A percentile compares a stretch with the other conserved stretches of the same genome.
Conservation (phyloP, 2,113 vertebrate species). For the Oryzias curvinotus region DNA sequence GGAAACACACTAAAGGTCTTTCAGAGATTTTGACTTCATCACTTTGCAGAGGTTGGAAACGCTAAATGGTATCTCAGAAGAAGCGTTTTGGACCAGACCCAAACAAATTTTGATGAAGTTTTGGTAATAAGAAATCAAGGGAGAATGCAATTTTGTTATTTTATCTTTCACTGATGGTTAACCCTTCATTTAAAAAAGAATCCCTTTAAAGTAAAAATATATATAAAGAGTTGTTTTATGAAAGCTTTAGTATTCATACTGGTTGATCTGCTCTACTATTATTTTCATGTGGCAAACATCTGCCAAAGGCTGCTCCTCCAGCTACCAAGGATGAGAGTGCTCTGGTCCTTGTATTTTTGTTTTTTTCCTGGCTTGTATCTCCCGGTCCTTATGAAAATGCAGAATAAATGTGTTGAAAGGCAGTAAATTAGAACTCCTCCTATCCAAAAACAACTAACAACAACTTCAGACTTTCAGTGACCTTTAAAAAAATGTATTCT, state of each 20-base stretch:
- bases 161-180: conserved; percentile 9
- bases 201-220: conserved; percentile 29
- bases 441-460: too few species aligned
- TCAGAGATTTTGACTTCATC: conserved; percentile 23
- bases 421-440: too few species aligned
- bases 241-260: conserved; percentile 45
- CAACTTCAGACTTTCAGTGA: too few species aligned
- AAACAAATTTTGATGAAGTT: conserved; percentile 31
- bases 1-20: conserved; percentile 23
- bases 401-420: too few species aligned
- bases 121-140: conserved; percentile 29
- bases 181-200: conserved; percentile 18
- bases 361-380: conserved; percentile 28
- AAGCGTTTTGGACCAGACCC: conserved; percentile 24
- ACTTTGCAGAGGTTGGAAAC: conserved; percentile 9
- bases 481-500: too few species aligned
- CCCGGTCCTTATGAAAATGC: too few species aligned
- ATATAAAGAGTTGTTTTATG: conserved; percentile 32
- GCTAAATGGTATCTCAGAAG: conserved; percentile 18
- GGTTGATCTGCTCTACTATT: conserved; percentile 50
- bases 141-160: not conserved
- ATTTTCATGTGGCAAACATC: conserved; percentile 54
- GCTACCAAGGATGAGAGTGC: not conserved
- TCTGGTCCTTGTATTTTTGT: not conserved
- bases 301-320: conserved; percentile 36